phyloP scores from a whole-genome alignment of 2,113 vertebrate species.

The Colistium nudipinnis region DNA sequence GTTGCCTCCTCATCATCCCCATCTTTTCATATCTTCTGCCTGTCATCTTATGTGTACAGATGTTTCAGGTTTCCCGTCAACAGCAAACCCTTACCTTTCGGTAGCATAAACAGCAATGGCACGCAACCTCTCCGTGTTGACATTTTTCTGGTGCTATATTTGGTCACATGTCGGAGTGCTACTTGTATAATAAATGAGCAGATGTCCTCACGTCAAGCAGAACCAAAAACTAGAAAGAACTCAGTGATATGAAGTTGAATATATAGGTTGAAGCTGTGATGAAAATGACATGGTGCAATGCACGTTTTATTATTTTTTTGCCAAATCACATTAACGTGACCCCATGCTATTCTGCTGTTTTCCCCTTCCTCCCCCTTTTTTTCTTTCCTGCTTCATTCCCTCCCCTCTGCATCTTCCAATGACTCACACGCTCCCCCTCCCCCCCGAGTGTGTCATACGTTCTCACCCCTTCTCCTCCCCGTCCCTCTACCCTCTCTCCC shows the following conservation, averaged over 20 bases:
- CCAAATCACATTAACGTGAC: slow-evolving; percentile 4
- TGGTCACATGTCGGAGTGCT: slow-evolving; percentile 18
- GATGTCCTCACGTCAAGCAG: slow-evolving; percentile 2
- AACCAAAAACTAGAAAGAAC: slow-evolving; percentile 8
- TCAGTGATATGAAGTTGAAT: neutral
- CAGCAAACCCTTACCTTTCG: neutral
- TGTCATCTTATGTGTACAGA: slow-evolving; percentile 26
- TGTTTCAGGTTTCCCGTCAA: slow-evolving; percentile 6
- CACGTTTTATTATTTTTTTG: neutral
- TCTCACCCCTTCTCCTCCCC: slow-evolving; percentile 65
- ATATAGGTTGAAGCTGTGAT: neutral
- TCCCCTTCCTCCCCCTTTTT: slow-evolving; percentile 31
- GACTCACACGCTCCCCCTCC: slow-evolving; percentile 74
- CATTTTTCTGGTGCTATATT: slow-evolving; percentile 22
- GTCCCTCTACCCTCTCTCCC: slow-evolving; percentile 49
- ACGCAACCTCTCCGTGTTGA: slow-evolving; percentile 20
- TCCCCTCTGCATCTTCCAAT: slow-evolving; percentile 70
- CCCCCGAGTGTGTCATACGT: slow-evolving; percentile 61
- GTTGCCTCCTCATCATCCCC: neutral
- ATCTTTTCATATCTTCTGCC: slow-evolving; percentile 25
- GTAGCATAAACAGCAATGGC: neutral
- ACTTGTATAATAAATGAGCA: slow-evolving; percentile 16
- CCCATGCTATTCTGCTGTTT: slow-evolving; percentile 24
- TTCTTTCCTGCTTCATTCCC: slow-evolving; percentile 39
- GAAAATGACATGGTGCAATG: neutral